A percentile compares a stretch with the other conserved stretches of the same genome.
phyloP scores from a whole-genome alignment of 2,113 vertebrate species.

The Myotis lucifugus region DNA sequence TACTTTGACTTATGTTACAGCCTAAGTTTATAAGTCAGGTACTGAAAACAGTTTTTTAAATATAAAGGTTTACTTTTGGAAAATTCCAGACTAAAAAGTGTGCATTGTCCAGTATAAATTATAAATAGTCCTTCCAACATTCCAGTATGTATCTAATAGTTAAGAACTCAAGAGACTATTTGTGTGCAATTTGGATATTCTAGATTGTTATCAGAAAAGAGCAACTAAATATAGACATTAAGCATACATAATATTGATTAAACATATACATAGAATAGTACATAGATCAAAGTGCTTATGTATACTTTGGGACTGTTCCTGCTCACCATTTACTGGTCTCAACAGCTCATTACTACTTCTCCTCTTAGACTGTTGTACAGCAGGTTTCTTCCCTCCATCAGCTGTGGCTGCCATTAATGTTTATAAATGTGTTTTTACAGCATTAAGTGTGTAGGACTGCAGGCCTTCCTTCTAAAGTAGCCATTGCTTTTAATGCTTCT shows the following conservation, averaged over 20 bases:
- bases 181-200: slow-evolving; percentile 23
- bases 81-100: neutral
- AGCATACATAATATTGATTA: neutral
- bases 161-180: neutral
- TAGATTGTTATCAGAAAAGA: neutral
- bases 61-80: slow-evolving; percentile 21
- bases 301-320: neutral
- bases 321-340: neutral
- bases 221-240: neutral
- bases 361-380: neutral
- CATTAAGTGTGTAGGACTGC: neutral
- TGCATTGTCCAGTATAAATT: neutral
- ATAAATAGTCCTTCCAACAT: neutral
- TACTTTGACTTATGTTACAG: neutral
- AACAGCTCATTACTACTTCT: neutral
- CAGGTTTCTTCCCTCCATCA: neutral
- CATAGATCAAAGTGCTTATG: neutral
- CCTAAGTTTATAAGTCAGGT: neutral
- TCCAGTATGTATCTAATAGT: neutral
- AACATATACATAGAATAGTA: neutral
- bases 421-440: neutral
- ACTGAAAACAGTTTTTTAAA: neutral
- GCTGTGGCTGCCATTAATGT: neutral
- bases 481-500: neutral
- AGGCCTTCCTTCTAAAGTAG: neutral